Conservation (phyloP, 2,797 vertebrate genomes). For the Sebastes glaucus region DNA sequence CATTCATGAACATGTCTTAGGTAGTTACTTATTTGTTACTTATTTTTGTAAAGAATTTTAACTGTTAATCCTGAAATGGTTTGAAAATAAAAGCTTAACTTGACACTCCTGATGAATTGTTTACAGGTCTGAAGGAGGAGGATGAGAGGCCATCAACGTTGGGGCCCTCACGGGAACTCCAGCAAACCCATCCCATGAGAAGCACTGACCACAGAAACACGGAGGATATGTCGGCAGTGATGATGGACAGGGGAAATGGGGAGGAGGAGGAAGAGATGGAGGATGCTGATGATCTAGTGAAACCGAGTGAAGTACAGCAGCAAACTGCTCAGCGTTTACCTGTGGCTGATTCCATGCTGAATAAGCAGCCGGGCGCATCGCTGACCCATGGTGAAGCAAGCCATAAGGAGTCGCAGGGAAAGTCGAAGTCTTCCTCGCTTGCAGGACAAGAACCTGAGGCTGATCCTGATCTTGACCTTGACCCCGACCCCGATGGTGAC, state of each 20-base stretch:
- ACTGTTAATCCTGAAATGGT: background rate
- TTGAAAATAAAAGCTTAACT: background rate
- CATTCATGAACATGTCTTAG: background rate
- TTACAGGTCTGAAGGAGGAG: constrained; percentile 88
- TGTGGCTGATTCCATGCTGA: constrained; percentile 59
- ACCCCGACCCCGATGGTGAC: constrained; percentile 79
- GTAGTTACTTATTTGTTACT: background rate
- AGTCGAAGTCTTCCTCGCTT: constrained; percentile 62
- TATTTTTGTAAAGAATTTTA: background rate
- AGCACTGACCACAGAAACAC: constrained; percentile 48
- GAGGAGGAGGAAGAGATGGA: constrained; percentile 61
- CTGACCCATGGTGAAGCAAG: constrained; percentile 56
- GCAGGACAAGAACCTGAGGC: constrained; percentile 62
- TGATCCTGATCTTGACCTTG: constrained; percentile 72
- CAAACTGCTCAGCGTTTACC: constrained; percentile 51
- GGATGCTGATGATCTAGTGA: constrained; percentile 58
- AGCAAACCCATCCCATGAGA: constrained; percentile 71
- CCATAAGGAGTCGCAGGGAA: constrained; percentile 49
- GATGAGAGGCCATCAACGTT: constrained; percentile 80
- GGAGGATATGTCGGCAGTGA: constrained; percentile 40
- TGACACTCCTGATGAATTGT: constrained; percentile 8
- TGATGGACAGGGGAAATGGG: constrained; percentile 47
- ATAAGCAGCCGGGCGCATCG: constrained; percentile 76
- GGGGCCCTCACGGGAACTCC: constrained; percentile 79
- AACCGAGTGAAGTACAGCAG: constrained; percentile 75